Evolutionary conservation across 2,113 vertebrate genomes (phyloP).

Genomic region (Mormoops blainvillei): DNA sequence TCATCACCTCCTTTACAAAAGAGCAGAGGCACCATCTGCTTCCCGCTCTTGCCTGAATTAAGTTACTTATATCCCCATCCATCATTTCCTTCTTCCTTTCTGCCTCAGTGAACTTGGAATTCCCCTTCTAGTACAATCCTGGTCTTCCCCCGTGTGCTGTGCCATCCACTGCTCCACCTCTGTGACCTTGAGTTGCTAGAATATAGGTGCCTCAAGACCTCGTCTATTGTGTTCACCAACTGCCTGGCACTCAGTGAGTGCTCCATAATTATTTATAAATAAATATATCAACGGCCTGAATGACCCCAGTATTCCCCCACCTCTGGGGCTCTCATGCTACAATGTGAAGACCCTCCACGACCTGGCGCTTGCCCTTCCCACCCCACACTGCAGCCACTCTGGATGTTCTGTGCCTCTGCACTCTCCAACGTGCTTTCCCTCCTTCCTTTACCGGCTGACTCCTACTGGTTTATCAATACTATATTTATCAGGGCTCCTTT

Average conservation of each 20-base stretch:
- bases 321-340: not conserved
- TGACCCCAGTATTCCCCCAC: not conserved
- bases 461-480: not conserved
- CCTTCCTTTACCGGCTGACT: not conserved
- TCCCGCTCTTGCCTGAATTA: not conserved
- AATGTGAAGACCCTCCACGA: rapidly evolving
- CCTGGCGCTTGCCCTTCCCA: too few species aligned
- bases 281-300: not conserved
- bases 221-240: not conserved
- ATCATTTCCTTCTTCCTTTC: not conserved
- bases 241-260: not conserved
- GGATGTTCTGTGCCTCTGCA: not conserved
- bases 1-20: not conserved
- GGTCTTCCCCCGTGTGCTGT: not conserved
- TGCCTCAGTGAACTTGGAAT: not conserved
- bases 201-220: not conserved
- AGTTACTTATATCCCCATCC: not conserved
- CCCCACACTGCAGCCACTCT: not conserved
- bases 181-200: not conserved
- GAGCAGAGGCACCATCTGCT: not conserved
- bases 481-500: not conserved
- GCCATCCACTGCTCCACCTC: not conserved
- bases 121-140: not conserved
- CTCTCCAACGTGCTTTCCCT: not conserved
- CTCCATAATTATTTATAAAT: not conserved